Evolutionary conservation across 1,140 invertebrate species (phyloP), one percentile per base, ranked within the genome.

Genomic region (Bombus waltoni): DNA sequence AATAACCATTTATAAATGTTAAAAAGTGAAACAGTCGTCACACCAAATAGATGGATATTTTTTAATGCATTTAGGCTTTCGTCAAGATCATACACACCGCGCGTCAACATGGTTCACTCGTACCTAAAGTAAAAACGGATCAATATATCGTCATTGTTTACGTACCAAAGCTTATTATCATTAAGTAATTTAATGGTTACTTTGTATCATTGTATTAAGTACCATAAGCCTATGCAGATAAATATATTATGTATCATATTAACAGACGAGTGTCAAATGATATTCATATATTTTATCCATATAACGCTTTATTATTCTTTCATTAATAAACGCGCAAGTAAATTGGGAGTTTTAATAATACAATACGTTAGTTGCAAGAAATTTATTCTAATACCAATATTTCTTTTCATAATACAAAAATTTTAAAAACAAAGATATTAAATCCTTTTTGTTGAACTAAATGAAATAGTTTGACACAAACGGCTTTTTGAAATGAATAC

Each of bases 131-230:
- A 87, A 87, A 81, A 86, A 91, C 83, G 80, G 80, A 90, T 92
- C 85, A 87, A 88, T 88, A 92, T 88, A 90, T 93, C 91, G 92
- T 93, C 93, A 94, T 94, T 94, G 92, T 94, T 95, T 95, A 94
- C 93, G 93, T 95, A 95, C 95, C 95, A 95, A 95, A 95, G 95
- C 94, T 95, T 94, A 94, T 93, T 92, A 93, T 91, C 89, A 93
- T 94, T 94, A 94, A 94, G 91, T 94, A 94, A 93, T 93, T 94
- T 93, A 92, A 94, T 87, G 90, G 93, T 94, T 94, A 93, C 91
- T 94, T 94, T 95, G 90, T 94, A 95, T 94, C 93, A 94, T 94
- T 93, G 92, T 93, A 94, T 94, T 92, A 93, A 94, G 94, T 95
- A 94, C 93, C 92, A 91, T 94, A 95, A 93, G 92, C 92, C 91